phyloP scores from a whole-genome alignment of 2,888 invertebrate species.

The Ferdinandea cuprea region DNA sequence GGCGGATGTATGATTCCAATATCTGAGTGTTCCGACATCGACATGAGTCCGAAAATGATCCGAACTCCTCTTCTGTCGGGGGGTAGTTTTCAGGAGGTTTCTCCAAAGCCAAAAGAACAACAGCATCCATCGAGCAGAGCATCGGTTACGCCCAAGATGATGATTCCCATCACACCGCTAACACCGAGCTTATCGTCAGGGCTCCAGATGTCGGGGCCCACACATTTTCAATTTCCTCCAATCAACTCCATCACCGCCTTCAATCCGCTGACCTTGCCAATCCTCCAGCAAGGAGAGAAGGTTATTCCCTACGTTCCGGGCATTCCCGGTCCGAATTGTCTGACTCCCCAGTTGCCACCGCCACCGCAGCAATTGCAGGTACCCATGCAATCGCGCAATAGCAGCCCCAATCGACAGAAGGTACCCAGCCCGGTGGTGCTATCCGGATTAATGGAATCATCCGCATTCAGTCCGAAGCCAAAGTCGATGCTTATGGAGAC shows the following conservation, averaged over 20 bases:
- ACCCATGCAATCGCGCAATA: constrained; percentile 73
- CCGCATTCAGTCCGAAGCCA: constrained; percentile 54
- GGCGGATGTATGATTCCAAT: constrained; percentile 86
- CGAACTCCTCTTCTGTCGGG: constrained; percentile 92
- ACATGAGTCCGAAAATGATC: constrained; percentile 89
- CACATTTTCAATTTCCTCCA: constrained; percentile 87
- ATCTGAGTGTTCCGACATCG: constrained; percentile 85
- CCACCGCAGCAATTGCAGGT: constrained; percentile 80
- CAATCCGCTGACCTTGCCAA: constrained; percentile 87
- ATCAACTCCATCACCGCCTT: constrained; percentile 88
- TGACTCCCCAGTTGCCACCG: constrained; percentile 81
- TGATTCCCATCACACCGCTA: constrained; percentile 85
- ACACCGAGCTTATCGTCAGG: constrained; percentile 85
- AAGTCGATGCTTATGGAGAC: constrained; percentile 47
- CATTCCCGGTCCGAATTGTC: constrained; percentile 91
- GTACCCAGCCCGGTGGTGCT: constrained; percentile 78
- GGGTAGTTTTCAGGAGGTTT: constrained; percentile 87
- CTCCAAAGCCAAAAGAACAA: constrained; percentile 77
- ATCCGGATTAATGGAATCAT: constrained; percentile 36
- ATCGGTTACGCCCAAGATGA: constrained; percentile 83
- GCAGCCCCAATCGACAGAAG: constrained; percentile 80
- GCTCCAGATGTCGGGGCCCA: constrained; percentile 76
- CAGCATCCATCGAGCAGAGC: constrained; percentile 78
- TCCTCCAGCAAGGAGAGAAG: constrained; percentile 86
- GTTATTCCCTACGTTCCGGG: constrained; percentile 94